Evolutionary conservation across 2,113 vertebrate species (phyloP).

Genomic region (Ornithorhynchus anatinus): DNA sequence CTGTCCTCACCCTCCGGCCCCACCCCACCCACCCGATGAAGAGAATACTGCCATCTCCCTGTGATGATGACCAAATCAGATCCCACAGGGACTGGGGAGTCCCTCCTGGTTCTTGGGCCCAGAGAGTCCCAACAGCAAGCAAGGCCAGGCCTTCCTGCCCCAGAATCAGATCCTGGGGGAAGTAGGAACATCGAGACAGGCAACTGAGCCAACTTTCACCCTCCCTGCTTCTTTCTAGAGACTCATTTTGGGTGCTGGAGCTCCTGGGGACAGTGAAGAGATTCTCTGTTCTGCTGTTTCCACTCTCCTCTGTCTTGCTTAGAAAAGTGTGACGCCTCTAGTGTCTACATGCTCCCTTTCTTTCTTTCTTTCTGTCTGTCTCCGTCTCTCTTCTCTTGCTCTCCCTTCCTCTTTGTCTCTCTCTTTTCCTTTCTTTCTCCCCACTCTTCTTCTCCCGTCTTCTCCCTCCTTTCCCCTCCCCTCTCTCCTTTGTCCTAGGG

Average conservation of each 20-base stretch:
- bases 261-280: slow-evolving; percentile 26
- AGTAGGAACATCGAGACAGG: too few relatives aligned
- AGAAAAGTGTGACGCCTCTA: slow-evolving; percentile 86
- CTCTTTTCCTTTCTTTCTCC: slow-evolving; percentile 58
- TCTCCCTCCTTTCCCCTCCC: too few relatives aligned
- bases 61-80: too few relatives aligned
- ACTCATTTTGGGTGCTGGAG: background rate
- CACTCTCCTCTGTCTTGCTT: slow-evolving; percentile 85
- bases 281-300: slow-evolving; percentile 82
- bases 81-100: too few relatives aligned
- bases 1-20: too few relatives aligned
- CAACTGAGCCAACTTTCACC: slow-evolving; percentile 3
- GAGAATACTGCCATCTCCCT: too few relatives aligned
- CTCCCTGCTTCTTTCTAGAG: slow-evolving; percentile 33
- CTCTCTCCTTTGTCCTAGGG: too few relatives aligned
- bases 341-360: slow-evolving; percentile 77
- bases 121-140: too few relatives aligned
- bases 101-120: too few relatives aligned
- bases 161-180: too few relatives aligned
- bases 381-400: slow-evolving; percentile 52
- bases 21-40: too few relatives aligned
- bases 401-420: slow-evolving; percentile 21
- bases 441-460: slow-evolving; percentile 42
- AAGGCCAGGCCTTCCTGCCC: too few relatives aligned
- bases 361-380: slow-evolving; percentile 43